phyloP scores from a whole-genome alignment of 2,797 vertebrate genomes.

The Acestrorhynchus altus region DNA sequence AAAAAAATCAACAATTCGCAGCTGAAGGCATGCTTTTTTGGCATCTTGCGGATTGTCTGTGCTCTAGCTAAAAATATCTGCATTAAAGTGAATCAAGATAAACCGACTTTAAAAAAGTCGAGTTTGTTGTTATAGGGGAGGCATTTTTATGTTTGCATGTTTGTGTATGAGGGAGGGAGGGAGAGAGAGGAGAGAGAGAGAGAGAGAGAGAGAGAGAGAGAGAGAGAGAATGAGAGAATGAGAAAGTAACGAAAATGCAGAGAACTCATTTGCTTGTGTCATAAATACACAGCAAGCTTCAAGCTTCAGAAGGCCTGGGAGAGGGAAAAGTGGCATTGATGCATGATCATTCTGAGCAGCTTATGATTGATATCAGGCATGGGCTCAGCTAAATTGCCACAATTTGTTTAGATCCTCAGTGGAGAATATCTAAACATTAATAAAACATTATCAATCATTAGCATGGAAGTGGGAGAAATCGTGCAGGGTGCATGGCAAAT shows the following conservation, averaged over 20 bases:
- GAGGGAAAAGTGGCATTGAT: conserved; percentile 71
- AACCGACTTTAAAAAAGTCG: neutral
- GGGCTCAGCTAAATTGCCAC: conserved; percentile 78
- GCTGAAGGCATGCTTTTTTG: neutral
- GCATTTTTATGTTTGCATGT: neutral
- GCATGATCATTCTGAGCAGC: conserved; percentile 60
- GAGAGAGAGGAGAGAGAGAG: conserved; percentile 27
- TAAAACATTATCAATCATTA: conserved; percentile 86
- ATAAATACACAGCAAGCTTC: conserved; percentile 62
- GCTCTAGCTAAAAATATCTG: neutral
- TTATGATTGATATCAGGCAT: conserved; percentile 76
- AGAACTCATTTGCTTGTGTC: conserved; percentile 51
- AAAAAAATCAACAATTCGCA: too few relatives aligned
- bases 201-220: neutral
- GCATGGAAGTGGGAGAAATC: conserved; percentile 64
- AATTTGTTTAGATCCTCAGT: conserved; percentile 81
- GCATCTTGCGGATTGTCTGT: neutral
- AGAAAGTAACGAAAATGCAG: conserved; percentile 65
- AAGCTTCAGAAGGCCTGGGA: conserved; percentile 58
- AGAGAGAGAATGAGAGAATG: conserved; percentile 42
- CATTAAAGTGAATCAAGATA: neutral
- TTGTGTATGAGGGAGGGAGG: neutral
- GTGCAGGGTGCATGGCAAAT: conserved; percentile 68
- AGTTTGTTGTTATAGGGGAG: neutral
- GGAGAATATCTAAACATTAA: conserved; percentile 81